Evolutionary conservation across 2,797 vertebrate genomes (phyloP), one percentile per base, ranked within the genome.

Genomic region (Epinephelus malabaricus): DNA sequence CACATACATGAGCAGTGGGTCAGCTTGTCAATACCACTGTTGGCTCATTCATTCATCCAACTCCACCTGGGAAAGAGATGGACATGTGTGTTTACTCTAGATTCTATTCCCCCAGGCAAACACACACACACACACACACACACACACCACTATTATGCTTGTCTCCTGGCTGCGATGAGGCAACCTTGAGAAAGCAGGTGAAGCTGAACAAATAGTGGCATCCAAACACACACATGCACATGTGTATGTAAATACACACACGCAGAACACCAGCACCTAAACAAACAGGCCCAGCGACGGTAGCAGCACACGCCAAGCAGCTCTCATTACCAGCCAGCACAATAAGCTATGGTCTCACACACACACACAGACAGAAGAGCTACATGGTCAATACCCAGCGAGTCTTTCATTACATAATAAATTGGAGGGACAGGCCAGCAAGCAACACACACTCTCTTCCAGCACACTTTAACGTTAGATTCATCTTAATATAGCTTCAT

Each of bases 11-110:
- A 49, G 30, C 45, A 66, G 72, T 27, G 65, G 34, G 34, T 73
- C 25, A 46, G 51, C 43, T 76, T 73, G 81, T 82, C 85, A 66
- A 73, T 86, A 86, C 82, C 69, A 23, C 62, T 69, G 66, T 67
- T 25, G 15, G 54, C 63, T 86, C 75, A 84, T 92, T 93, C 88
- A 94, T 88, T 81, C 80, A 81, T 79, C 64, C 64, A 69, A 63
- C 84, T 93, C 91, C 90, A 94, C 90, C 93, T 95, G 93, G 91
- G 87, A 92, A 86, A 83, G 73, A 89, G 69, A 78, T 2, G 46
- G 78, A 74, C 49, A 81, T 77, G 67, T 84, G 79, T 94, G 92
- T 94, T 95, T 94, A 89, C 91, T 90, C 90, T 93, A 90, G 91
- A 91, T 93, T 91, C 88, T 89, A 83, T 93, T 94, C 81, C 90